Conservation (phyloP, 1,140 invertebrate genomes). For the Pollicipes pollicipes region DNA sequence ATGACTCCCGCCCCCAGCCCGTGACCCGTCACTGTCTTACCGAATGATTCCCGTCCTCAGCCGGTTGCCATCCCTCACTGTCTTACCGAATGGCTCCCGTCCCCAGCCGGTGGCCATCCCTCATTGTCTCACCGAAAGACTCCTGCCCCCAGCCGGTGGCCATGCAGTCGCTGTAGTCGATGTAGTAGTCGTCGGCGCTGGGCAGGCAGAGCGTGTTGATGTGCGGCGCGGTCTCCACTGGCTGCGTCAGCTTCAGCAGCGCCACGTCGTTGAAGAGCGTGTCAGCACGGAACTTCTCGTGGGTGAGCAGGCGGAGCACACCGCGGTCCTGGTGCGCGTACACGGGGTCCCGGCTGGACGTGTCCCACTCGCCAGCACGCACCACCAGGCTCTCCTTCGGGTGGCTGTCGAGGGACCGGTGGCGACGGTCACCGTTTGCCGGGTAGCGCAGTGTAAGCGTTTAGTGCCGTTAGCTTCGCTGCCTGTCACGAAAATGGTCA, state of each 20-base stretch:
- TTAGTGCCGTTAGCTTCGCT: too few species aligned
- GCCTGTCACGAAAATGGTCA: too few species aligned
- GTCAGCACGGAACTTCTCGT: constrained; percentile 28
- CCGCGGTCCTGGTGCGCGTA: constrained; percentile 23
- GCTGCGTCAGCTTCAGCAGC: constrained; percentile 35
- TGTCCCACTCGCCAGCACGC: constrained; percentile 35
- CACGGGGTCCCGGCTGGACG: constrained; percentile 23
- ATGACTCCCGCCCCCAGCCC: too few species aligned
- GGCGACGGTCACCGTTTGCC: too few species aligned
- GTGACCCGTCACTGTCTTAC: too few species aligned
- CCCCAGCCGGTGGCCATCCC: too few species aligned
- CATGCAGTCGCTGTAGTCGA: constrained; percentile 34
- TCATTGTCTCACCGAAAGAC: constrained; percentile 34
- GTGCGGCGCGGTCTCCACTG: constrained; percentile 35
- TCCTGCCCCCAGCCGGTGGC: constrained; percentile 71
- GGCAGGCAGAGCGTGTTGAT: constrained; percentile 38
- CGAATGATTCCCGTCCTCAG: too few species aligned
- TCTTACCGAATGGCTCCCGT: too few species aligned
- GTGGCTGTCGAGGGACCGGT: too few species aligned
- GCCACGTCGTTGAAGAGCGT: constrained; percentile 39
- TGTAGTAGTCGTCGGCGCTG: constrained; percentile 2
- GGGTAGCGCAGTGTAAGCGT: too few species aligned
- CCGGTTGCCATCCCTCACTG: too few species aligned
- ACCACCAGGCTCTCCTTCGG: constrained; percentile 28
- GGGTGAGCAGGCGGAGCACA: constrained; percentile 22